Base-by-base conservation (phyloP, 2,888 invertebrate genomes). In the Xestia rhomboidea region DNA sequence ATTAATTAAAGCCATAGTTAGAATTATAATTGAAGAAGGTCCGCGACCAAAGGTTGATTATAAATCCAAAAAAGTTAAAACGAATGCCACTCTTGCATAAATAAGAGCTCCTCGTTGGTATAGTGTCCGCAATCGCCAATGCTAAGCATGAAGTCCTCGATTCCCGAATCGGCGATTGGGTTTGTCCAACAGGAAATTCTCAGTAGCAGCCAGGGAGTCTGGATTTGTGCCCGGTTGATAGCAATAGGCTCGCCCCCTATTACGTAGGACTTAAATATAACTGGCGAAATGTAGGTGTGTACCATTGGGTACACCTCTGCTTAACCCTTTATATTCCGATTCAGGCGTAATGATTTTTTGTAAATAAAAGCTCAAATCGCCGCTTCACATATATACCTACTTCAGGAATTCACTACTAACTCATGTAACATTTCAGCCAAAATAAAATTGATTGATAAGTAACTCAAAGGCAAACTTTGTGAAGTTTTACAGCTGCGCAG, bases 371-470 rank as follows among this genome's bases (percentile, higher is more conserved):
- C 2, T 62, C 18, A 30, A 41, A 21, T 34, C 3, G 15, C 24
- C 15, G 10, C 24, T 24, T 27, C 18, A 41, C 11, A 18, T 68
- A 30, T 24, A n/a, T 24, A 13, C 54, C n/a, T 18, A 24, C 5
- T 41, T 30, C 24, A 27, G 10, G 27, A 66, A 30, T 38, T 30
- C n/a, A 38, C n/a, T 62, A 76, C 46, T 27, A 27, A n/a, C n/a
- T 51, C 54, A 64, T n/a, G 63, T 21, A 73, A 46, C 7, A 46
- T 79, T 72, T 54, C 27, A 41, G 38, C 46, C 21, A 66, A 49
- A 71, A 60, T n/a, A 73, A 79, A 73, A 71, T 83, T 68, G 41
- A 72, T 80, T 68, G 54, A 54, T 70, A 76, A 79, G 64, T 68
- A 71, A 76, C 68, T 64, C 24, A 38, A 60, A 11, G 51, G 30